These are phyloP conservation scores for Pipistrellus kuhlii DNA, from an alignment of 2,797 vertebrate species.

Conservation along the genomic window DNA sequence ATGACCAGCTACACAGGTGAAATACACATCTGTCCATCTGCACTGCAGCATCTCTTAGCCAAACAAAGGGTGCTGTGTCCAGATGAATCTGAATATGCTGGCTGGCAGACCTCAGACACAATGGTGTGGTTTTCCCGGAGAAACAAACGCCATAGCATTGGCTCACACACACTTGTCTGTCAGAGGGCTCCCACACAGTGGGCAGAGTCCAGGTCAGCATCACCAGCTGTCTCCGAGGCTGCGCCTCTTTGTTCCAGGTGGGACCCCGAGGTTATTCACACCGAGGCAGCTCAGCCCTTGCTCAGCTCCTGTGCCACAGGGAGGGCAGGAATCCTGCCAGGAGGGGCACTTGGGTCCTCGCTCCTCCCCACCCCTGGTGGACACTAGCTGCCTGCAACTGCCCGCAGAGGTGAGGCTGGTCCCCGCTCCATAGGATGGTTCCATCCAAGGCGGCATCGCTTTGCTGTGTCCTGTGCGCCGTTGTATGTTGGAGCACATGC, in stretches of 20 bases:
- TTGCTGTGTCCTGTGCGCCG: constrained; percentile 75
- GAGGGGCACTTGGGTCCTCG: constrained; percentile 35
- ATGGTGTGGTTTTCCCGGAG: background rate
- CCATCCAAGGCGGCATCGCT: constrained; percentile 75
- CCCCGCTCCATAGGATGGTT: constrained; percentile 55
- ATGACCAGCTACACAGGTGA: background rate
- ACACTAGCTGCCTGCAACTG: constrained; percentile 28
- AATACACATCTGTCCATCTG: constrained; percentile 10
- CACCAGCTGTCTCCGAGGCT: background rate
- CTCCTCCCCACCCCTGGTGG: background rate
- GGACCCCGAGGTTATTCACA: background rate
- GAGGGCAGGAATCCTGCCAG: constrained; percentile 37
- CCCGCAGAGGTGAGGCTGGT: background rate
- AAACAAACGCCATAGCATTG: constrained; percentile 25
- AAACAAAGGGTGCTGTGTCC: constrained; percentile 29
- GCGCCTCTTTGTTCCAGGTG: background rate
- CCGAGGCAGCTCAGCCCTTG: background rate
- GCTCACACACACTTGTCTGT: constrained; percentile 40
- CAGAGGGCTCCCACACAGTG: background rate
- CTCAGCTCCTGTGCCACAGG: background rate
- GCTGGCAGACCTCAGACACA: constrained; percentile 20
- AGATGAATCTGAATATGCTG: constrained; percentile 28
- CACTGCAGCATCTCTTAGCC: constrained; percentile 31
- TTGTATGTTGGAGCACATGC: constrained; percentile 80
- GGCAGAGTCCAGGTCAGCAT: background rate